Percentiles rank a stretch among this genome's conserved stretches.
phyloP scores from a whole-genome alignment of 2,113 vertebrate species.

The Sphyrna mokarran region DNA sequence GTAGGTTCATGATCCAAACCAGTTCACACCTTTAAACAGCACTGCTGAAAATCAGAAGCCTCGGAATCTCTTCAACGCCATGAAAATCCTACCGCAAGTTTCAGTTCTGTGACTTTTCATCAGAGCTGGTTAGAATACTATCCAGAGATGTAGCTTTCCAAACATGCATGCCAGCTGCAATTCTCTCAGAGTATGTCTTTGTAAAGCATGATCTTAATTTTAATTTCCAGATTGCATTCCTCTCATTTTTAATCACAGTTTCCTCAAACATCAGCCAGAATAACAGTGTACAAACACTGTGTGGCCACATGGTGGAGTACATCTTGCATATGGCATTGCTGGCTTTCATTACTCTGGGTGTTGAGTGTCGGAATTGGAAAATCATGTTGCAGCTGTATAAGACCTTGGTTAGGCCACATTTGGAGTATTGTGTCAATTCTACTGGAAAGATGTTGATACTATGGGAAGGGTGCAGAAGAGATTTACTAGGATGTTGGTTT shows the following conservation, averaged over 20 bases:
- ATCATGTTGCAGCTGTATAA: too few species aligned
- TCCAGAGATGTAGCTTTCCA: neutral
- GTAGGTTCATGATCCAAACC: too few species aligned
- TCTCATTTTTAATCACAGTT: neutral
- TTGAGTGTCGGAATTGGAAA: too few species aligned
- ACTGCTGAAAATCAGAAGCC: too few species aligned
- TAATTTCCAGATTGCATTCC: neutral
- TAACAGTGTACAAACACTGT: neutral
- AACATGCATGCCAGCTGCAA: neutral
- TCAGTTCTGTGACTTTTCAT: neutral
- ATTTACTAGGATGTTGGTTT: too few species aligned
- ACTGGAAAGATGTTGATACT: too few species aligned
- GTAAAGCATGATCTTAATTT: neutral
- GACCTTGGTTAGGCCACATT: too few species aligned
- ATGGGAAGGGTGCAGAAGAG: too few species aligned
- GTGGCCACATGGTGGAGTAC: neutral
- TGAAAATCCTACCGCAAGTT: neutral
- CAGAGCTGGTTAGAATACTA: neutral
- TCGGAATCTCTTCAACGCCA: too few species aligned
- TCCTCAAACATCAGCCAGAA: neutral
- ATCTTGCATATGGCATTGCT: neutral
- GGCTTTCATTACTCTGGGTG: too few species aligned
- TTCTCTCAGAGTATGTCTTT: neutral
- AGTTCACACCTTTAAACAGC: too few species aligned
- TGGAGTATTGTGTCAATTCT: too few species aligned